Conservation (phyloP, 2,888 invertebrate genomes). For the Leptinotarsa tumamoca region DNA sequence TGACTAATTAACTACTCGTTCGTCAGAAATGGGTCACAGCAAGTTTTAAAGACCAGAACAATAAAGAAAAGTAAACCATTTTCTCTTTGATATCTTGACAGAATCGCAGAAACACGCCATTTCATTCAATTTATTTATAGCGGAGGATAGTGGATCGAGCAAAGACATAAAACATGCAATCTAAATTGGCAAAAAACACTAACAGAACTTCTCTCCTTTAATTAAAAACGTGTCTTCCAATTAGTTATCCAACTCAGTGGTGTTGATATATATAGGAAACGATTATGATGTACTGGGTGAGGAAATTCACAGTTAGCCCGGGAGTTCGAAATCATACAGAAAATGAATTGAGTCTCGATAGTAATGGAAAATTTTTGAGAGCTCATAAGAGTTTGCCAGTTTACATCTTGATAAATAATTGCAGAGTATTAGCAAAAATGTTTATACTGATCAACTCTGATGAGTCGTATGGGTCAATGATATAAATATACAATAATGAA, state of each 20-base stretch:
- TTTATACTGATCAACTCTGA: too few species aligned
- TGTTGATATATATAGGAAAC: conserved; percentile 23
- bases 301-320: not conserved
- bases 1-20: too few species aligned
- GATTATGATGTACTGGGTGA: conserved; percentile 20
- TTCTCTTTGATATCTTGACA: conserved; percentile 10
- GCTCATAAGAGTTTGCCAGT: too few species aligned
- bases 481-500: too few species aligned
- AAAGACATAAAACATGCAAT: conserved; percentile 34
- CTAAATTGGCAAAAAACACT: conserved; percentile 34
- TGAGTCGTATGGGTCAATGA: too few species aligned
- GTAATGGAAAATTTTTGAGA: too few species aligned
- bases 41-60: not conserved
- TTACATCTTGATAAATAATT: too few species aligned
- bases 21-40: not conserved
- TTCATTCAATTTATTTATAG: conserved; percentile 14
- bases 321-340: not conserved
- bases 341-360: too few species aligned
- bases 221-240: conserved; percentile 42
- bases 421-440: too few species aligned
- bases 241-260: conserved; percentile 33
- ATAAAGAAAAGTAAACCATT: conserved; percentile 1
- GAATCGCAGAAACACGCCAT: conserved; percentile 6
- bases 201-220: conserved; percentile 29
- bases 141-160: conserved; percentile 22